Conservation (phyloP, 2,797 vertebrate genomes). For the Caiman crocodilus region DNA sequence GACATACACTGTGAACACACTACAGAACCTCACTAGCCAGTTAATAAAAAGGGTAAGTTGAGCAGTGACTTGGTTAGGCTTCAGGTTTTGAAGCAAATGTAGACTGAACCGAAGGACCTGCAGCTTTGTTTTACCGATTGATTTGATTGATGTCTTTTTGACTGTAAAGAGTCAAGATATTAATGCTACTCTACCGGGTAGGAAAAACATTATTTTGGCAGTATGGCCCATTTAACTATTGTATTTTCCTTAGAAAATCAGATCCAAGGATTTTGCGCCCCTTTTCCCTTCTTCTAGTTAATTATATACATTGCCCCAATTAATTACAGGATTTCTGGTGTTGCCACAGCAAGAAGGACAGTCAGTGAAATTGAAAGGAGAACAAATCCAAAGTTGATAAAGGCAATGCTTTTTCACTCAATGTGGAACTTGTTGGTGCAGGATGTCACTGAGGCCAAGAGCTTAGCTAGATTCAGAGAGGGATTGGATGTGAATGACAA, state of each 20-base stretch:
- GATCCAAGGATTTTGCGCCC: rapidly evolving
- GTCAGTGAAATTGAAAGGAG: neutral
- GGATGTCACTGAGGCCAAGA: neutral
- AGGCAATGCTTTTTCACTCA: neutral
- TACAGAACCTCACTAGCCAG: conserved; percentile 94
- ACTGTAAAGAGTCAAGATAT: neutral
- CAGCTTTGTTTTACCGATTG: neutral
- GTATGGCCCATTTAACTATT: neutral
- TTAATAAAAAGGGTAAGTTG: conserved; percentile 93
- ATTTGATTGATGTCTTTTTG: rapidly evolving
- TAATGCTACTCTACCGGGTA: neutral
- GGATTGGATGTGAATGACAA: neutral
- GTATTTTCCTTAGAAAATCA: too few relatives aligned
- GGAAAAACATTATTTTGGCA: neutral
- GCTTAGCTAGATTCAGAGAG: neutral
- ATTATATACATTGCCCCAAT: neutral
- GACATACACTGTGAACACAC: conserved; percentile 91
- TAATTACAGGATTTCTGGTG: neutral
- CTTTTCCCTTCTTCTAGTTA: neutral
- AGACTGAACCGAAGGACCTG: neutral
- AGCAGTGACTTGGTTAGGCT: neutral
- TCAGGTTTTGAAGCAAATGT: neutral
- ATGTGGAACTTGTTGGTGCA: neutral
- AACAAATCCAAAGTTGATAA: neutral
- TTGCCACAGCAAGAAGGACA: neutral